Percentiles rank a stretch among this genome's conserved stretches.
phyloP scores from a whole-genome alignment of 1,140 invertebrate species.

The Neocloeon triangulifer region DNA sequence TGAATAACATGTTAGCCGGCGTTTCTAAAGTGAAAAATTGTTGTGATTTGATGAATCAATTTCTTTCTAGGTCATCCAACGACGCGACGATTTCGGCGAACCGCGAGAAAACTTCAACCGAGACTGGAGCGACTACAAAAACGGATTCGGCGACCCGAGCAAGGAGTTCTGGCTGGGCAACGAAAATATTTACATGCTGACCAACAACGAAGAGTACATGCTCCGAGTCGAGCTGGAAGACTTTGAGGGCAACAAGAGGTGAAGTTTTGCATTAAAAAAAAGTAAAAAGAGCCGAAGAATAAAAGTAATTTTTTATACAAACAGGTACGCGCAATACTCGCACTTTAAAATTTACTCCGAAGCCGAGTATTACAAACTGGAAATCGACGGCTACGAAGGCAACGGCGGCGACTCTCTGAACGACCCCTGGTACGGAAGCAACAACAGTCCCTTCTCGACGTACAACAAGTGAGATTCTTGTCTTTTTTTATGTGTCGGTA shows the following conservation, averaged over 20 bases:
- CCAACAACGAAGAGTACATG: conserved; percentile 81
- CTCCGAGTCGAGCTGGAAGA: conserved; percentile 75
- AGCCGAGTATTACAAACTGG: conserved; percentile 74
- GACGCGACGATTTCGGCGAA: conserved; percentile 65
- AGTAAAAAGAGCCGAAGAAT: no score
- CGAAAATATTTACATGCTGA: conserved; percentile 83
- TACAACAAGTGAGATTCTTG: conserved; percentile 47
- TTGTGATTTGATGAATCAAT: no score
- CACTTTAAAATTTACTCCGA: conserved; percentile 82
- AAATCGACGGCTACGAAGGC: conserved; percentile 78
- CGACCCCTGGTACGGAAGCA: conserved; percentile 80
- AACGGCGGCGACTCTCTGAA: conserved; percentile 76
- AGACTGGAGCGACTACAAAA: conserved; percentile 89
- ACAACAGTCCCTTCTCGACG: conserved; percentile 77
- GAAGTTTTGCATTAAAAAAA: conserved; percentile 10
- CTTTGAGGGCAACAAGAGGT: conserved; percentile 83
- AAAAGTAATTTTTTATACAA: no score
- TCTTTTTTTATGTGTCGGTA: neutral
- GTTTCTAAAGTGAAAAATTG: no score
- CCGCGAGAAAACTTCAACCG: conserved; percentile 78
- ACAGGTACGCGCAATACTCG: conserved; percentile 70
- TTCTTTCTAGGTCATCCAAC: conserved; percentile 53
- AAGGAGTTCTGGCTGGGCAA: conserved; percentile 87
- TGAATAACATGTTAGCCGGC: no score
- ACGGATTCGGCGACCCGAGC: conserved; percentile 77